phyloP scores from a whole-genome alignment of 2,113 vertebrate species.

The Cygnus atratus region DNA sequence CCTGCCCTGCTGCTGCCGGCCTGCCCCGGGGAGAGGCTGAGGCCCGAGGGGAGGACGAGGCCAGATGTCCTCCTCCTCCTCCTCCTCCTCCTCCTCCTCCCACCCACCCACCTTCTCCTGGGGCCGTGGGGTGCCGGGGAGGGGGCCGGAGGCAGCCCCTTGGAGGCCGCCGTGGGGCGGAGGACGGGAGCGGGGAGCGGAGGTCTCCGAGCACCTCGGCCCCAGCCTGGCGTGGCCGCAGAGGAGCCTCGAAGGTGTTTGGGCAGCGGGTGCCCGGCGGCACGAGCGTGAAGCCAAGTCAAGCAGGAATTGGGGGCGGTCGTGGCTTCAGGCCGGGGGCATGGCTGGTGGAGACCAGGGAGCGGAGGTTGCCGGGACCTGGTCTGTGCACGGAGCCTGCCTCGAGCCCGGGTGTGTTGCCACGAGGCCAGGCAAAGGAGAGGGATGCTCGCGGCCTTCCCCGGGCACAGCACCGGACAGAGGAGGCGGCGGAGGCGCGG shows the following conservation, averaged over 20 bases:
- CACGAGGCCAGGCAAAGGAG: accelerated
- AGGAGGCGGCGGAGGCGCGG: background rate
- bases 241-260: background rate
- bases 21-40: background rate
- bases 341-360: accelerated
- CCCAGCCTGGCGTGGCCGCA: background rate
- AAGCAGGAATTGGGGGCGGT: accelerated
- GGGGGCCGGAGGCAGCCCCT: background rate
- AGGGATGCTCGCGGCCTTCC: background rate
- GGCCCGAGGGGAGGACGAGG: background rate
- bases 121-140: background rate
- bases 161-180: background rate
- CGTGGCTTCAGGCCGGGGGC: background rate
- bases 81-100: background rate
- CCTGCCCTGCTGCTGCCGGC: background rate
- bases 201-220: no score
- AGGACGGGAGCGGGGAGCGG: background rate
- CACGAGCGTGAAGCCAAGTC: background rate
- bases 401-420: accelerated
- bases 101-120: background rate
- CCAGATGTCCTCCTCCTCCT: background rate
- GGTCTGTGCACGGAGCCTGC: background rate
- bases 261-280: background rate
- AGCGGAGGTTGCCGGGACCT: accelerated
- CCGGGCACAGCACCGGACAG: background rate